Evolutionary conservation across 2,113 vertebrate genomes (phyloP).

Genomic region (Mastomys natalensis): DNA sequence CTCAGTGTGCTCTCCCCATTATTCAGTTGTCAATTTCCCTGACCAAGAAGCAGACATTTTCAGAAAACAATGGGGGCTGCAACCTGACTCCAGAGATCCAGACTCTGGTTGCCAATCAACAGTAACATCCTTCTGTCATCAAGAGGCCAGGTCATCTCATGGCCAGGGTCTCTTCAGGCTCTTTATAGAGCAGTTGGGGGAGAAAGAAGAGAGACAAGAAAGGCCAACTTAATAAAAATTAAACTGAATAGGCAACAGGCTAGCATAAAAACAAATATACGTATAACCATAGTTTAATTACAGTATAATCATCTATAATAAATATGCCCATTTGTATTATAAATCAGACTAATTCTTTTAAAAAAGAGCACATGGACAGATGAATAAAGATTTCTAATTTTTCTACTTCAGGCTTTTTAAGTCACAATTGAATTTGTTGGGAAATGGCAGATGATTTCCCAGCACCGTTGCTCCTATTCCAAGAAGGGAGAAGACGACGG

Average conservation of each 20-base stretch:
- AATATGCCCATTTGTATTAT: conserved; percentile 51
- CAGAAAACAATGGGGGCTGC: conserved; percentile 60
- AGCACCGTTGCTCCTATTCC: conserved; percentile 33
- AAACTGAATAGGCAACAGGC: conserved; percentile 52
- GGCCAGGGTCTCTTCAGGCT: neutral
- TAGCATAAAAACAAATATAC: conserved; percentile 4
- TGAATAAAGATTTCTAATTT: conserved; percentile 30
- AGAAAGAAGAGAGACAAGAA: neutral
- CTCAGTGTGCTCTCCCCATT: conserved; percentile 8
- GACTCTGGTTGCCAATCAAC: conserved; percentile 56
- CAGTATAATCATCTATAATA: neutral
- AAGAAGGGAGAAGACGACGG: conserved; percentile 32
- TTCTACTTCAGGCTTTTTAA: conserved; percentile 36
- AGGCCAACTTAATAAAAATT: neutral
- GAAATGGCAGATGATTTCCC: conserved; percentile 50
- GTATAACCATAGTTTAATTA: conserved; percentile 49
- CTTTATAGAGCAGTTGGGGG: neutral
- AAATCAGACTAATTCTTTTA: conserved; percentile 51
- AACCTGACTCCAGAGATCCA: neutral
- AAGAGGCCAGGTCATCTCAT: neutral
- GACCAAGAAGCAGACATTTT: conserved; percentile 54
- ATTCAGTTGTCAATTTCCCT: conserved; percentile 55
- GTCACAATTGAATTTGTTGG: conserved; percentile 60
- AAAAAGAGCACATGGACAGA: conserved; percentile 20
- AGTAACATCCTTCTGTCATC: conserved; percentile 35